Evolutionary conservation across 2,113 vertebrate genomes (phyloP), one percentile per base, ranked within the genome.

Genomic region (Pogonocichla stellata): DNA sequence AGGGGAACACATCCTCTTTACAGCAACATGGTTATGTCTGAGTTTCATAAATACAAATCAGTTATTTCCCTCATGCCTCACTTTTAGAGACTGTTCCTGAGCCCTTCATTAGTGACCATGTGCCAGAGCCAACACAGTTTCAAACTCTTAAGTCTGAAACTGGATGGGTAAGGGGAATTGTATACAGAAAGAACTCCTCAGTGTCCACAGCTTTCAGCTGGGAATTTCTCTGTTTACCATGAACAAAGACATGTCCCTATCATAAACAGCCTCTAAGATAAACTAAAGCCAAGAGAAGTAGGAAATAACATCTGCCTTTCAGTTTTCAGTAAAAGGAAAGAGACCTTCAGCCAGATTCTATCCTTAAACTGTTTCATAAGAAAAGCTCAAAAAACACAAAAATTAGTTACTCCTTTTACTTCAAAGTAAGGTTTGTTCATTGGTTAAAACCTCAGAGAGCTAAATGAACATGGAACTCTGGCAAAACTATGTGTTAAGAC

Each of bases 181-280:
- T 23, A 73, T 11, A 60, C 33, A 51, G 66, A 56, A 72, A 74
- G 7, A 77, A 40, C 10, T 81, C 42, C 50, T 62, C 40, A 2
- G 0, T 7, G 69, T 17, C 28, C 88, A 80, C 62, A 92, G 67
- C 50, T 70, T 95, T 91, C 85, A 80, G 86, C 54, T 1, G 5
- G 75, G 79, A 90, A 95, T 88, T 83, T 90, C 58, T 82, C n/a
- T 88, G 38, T 92, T 93, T 86, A 90, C 42, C 60, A 38, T 5
- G 23, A 58, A 61, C 57, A 72, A 61, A 72, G 71, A 51, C 42
- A 72, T 1, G 12, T 23, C 67, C 29, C 47, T 61, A 45, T 80
- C 94, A 95, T 64, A 83, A 92, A 83, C 47, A 88, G 42, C 33
- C 62, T 77, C 67, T 25, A 88, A 92, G 64, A 93, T 88, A 96